Percentiles rank a stretch among this genome's conserved stretches.
Evolutionary conservation across 2,113 vertebrate species (phyloP).

Genomic region (Malurus elegans): DNA sequence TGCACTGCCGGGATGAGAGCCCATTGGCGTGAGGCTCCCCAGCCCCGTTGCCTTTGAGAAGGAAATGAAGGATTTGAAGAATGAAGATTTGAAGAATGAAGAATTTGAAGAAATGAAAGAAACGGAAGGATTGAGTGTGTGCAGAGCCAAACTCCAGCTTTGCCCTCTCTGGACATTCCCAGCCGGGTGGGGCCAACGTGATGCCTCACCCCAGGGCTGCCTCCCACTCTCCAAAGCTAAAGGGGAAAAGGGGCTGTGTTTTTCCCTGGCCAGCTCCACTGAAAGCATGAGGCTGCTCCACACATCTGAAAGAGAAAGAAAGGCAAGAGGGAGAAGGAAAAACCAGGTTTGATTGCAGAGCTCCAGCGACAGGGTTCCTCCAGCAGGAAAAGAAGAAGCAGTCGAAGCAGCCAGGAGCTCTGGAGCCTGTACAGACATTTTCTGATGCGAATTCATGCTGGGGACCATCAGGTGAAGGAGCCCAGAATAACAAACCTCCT

Average conservation of each 20-base stretch:
- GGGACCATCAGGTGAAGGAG: constrained; percentile 31
- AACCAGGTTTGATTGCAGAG: background rate
- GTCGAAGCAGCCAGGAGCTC: background rate
- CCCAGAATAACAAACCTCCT: constrained; percentile 37
- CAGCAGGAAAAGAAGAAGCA: background rate
- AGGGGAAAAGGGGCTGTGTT: background rate
- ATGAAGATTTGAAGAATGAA: no score
- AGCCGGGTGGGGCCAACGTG: background rate
- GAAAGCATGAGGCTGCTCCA: background rate
- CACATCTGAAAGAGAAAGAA: background rate
- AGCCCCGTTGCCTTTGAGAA: background rate
- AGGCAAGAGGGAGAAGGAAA: constrained; percentile 3
- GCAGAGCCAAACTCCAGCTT: background rate
- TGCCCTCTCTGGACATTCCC: background rate
- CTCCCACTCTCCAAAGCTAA: background rate
- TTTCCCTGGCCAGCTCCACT: background rate
- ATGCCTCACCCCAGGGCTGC: background rate
- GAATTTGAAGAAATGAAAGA: background rate
- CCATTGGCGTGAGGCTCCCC: background rate
- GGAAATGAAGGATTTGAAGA: background rate
- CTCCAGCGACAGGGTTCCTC: background rate
- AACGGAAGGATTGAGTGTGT: background rate
- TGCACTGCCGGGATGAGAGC: background rate
- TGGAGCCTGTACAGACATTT: background rate
- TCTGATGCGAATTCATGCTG: background rate